Percentiles rank a stretch among this genome's conserved stretches.
Conservation (phyloP, 2,888 invertebrate species). For the Torymus auratus region DNA sequence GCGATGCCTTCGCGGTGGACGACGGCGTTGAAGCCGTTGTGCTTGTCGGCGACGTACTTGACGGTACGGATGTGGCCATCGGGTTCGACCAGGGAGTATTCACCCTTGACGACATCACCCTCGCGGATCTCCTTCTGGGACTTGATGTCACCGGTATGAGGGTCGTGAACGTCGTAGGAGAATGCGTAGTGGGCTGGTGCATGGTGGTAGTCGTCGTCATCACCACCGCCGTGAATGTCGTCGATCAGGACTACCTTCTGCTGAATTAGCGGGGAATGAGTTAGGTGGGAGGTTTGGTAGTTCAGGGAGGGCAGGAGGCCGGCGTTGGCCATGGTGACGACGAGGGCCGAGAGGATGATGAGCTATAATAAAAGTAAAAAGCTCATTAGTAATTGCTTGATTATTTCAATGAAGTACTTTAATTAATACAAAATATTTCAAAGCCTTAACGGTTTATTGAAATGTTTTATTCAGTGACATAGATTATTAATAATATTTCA, state of each 20-base stretch:
- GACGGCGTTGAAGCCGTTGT: conserved; percentile 72
- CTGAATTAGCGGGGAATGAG: too few species aligned
- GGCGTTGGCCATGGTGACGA: conserved; percentile 11
- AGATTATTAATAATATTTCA: too few species aligned
- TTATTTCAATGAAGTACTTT: too few species aligned
- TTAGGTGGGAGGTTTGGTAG: too few species aligned
- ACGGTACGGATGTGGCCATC: conserved; percentile 71
- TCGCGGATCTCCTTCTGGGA: conserved; percentile 71
- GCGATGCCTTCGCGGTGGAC: too few species aligned
- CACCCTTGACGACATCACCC: conserved; percentile 71
- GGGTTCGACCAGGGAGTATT: conserved; percentile 71
- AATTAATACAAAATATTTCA: too few species aligned
- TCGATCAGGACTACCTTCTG: too few species aligned
- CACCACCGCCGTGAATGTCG: too few species aligned
- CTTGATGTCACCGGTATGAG: conserved; percentile 71
- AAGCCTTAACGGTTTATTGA: too few species aligned
- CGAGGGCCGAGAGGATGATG: conserved; percentile 41
- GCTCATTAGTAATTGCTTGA: too few species aligned
- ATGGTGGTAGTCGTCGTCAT: conserved; percentile 59
- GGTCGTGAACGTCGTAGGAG: conserved; percentile 72
- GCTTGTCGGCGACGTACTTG: conserved; percentile 70
- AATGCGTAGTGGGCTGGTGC: conserved; percentile 71
- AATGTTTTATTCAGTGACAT: too few species aligned
- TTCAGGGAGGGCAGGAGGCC: conserved; percentile 6
- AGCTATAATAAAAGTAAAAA: conserved; percentile 25